Conservation (phyloP, 1,140 invertebrate species). For the Tetragonula clypearis region DNA sequence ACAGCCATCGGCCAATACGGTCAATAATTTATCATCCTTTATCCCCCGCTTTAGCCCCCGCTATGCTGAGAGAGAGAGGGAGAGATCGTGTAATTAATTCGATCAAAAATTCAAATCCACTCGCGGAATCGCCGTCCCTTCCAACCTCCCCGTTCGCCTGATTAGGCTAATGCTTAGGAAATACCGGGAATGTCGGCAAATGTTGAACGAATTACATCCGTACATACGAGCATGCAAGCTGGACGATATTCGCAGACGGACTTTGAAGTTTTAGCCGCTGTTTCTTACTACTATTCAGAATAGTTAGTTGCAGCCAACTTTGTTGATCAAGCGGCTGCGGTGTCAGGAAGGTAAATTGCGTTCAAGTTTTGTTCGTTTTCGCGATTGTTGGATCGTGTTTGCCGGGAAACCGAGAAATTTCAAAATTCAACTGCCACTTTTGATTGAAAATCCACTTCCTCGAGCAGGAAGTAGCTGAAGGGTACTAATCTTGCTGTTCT, state of each 20-base stretch:
- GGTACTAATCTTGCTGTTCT: background rate
- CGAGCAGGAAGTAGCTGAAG: background rate
- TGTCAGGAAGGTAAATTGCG: background rate
- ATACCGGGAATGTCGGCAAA: background rate
- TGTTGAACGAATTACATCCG: background rate
- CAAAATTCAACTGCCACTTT: background rate
- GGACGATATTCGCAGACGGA: background rate
- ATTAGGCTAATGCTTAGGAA: background rate
- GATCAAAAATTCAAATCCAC: conserved; percentile 25
- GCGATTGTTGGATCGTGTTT: background rate
- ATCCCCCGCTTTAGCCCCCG: no score
- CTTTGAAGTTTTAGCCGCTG: background rate
- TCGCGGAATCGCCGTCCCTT: background rate
- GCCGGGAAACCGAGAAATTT: background rate
- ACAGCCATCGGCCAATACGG: background rate
- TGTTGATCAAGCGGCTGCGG: background rate
- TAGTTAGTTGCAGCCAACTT: background rate
- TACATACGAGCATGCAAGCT: no score
- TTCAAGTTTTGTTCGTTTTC: background rate
- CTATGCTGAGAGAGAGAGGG: background rate
- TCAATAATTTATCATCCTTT: background rate
- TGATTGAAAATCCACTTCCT: background rate
- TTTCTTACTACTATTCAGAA: no score
- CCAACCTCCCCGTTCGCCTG: background rate
- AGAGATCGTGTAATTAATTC: conserved; percentile 33